phyloP scores from a whole-genome alignment of 2,113 vertebrate genomes.

The Rostratula benghalensis region DNA sequence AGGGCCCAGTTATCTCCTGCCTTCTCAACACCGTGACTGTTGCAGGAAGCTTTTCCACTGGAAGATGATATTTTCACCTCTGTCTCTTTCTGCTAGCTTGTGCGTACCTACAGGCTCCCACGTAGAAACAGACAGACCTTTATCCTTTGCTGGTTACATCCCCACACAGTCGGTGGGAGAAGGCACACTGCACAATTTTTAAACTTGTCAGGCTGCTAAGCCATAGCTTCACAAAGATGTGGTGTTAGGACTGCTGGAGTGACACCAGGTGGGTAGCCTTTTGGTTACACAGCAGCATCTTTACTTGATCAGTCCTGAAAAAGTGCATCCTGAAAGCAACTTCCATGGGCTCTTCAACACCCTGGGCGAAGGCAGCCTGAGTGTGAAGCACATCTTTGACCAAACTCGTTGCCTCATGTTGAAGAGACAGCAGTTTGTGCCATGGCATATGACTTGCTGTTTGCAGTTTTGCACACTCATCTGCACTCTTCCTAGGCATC shows the following conservation, averaged over 20 bases:
- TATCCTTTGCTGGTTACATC: neutral
- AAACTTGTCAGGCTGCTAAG: neutral
- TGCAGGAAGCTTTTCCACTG: neutral
- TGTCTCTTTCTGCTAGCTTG: neutral
- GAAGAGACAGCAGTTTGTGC: neutral
- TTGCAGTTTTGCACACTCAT: neutral
- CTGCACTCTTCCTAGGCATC: neutral
- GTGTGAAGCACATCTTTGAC: rapidly evolving
- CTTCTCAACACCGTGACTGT: neutral
- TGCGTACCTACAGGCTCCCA: neutral
- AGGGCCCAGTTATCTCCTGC: neutral
- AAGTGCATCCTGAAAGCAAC: neutral
- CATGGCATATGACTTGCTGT: rapidly evolving
- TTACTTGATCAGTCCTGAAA: neutral
- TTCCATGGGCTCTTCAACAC: neutral
- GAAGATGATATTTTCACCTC: neutral
- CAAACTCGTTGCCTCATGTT: neutral
- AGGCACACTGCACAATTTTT: neutral
- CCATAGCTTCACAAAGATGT: neutral
- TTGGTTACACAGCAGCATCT: neutral
- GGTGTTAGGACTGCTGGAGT: neutral
- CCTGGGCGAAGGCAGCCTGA: neutral
- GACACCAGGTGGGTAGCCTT: rapidly evolving
- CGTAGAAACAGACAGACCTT: neutral
- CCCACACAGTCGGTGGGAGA: rapidly evolving